These are phyloP conservation scores for Mobula hypostoma DNA, from an alignment of 2,113 vertebrate species.

Conservation along the genomic window DNA sequence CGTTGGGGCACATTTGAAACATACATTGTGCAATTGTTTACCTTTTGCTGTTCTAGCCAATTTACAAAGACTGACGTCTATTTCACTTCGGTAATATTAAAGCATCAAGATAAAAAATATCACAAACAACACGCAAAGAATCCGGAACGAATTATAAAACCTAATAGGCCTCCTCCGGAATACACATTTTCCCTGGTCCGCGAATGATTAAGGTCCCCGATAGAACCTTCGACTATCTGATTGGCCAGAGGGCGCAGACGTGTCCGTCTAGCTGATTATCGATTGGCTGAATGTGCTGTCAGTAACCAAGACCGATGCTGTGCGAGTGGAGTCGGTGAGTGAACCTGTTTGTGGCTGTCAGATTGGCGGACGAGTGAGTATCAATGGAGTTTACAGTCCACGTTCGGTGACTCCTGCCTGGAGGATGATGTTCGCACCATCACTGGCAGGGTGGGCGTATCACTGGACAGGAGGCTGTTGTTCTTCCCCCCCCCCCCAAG, in stretches of 20 bases:
- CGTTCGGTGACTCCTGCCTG: too few species aligned
- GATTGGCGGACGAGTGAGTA: too few species aligned
- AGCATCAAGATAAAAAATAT: neutral
- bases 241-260: neutral
- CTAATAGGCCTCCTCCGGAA: neutral
- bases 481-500: too few species aligned
- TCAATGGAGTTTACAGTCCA: too few species aligned
- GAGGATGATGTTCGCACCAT: too few species aligned
- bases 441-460: too few species aligned
- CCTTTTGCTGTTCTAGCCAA: neutral
- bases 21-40: neutral
- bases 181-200: neutral
- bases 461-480: too few species aligned
- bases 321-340: neutral
- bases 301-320: neutral
- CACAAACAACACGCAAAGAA: neutral
- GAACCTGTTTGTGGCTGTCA: too few species aligned
- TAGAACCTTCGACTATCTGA: neutral
- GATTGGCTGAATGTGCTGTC: neutral
- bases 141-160: neutral
- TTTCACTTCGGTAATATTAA: too few species aligned
- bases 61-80: neutral
- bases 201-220: neutral
- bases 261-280: fast-evolving
- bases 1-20: neutral